These are phyloP conservation scores for Mesorhabditis sp. DNA, from an alignment of 2,888 invertebrate species.

Conservation along the genomic window DNA sequence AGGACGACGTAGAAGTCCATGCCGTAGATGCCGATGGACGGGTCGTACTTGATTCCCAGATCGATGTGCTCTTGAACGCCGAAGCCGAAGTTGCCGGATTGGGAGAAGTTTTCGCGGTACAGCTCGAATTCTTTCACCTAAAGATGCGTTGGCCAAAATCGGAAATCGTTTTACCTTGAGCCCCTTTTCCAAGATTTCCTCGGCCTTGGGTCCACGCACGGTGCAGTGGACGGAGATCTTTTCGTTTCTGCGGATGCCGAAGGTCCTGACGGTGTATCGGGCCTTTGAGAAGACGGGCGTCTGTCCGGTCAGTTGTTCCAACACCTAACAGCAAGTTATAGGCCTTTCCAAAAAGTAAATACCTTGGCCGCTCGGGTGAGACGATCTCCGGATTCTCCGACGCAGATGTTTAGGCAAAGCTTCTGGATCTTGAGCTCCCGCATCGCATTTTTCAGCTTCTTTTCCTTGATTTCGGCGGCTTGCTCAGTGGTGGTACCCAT, in stretches of 20 bases:
- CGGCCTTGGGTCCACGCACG: constrained; percentile 95
- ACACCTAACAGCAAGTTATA: constrained; percentile 34
- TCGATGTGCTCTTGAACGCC: constrained; percentile 98
- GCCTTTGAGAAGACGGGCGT: constrained; percentile 97
- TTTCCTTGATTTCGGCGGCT: constrained; percentile 47
- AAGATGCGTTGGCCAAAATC: background rate
- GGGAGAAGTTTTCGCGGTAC: constrained; percentile 90
- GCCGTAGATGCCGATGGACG: constrained; percentile 98
- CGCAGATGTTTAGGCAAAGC: constrained; percentile 95
- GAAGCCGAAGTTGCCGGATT: constrained; percentile 89
- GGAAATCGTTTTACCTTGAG: constrained; percentile 73
- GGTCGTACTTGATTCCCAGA: constrained; percentile 95
- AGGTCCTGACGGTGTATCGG: constrained; percentile 94
- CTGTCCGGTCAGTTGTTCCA: constrained; percentile 94
- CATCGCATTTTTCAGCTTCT: constrained; percentile 88
- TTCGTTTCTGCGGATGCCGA: constrained; percentile 98
- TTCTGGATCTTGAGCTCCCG: constrained; percentile 93
- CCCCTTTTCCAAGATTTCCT: constrained; percentile 95
- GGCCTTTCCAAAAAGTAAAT: constrained; percentile 60
- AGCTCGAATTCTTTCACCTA: constrained; percentile 85
- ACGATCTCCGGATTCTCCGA: constrained; percentile 92
- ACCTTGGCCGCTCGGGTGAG: constrained; percentile 68
- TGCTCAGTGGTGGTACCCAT: constrained; percentile 25
- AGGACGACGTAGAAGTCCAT: constrained; percentile 98
- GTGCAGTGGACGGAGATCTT: constrained; percentile 99